These are phyloP conservation scores for Macroglossus sobrinus DNA, from an alignment of 2,113 vertebrate genomes.

Conservation along the genomic window DNA sequence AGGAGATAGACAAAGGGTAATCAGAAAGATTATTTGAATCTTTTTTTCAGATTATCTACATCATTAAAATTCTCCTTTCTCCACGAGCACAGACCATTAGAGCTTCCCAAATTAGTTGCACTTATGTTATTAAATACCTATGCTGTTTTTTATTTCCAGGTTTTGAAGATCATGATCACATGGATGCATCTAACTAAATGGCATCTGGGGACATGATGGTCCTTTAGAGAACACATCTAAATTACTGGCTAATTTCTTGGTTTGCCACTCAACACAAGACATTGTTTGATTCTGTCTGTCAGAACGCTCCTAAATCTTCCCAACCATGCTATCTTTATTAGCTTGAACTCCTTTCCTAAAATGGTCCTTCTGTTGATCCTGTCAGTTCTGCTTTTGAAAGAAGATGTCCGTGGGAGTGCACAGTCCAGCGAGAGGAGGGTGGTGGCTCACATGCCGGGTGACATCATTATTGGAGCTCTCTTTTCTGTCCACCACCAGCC, in stretches of 20 bases:
- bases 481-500: conserved; percentile 99
- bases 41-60: not conserved
- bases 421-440: conserved; percentile 94
- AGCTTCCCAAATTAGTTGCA: not conserved
- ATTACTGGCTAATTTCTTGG: conserved; percentile 56
- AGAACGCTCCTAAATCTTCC: conserved; percentile 18
- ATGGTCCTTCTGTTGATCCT: conserved; percentile 89
- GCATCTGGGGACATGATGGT: conserved; percentile 62
- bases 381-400: conserved; percentile 81
- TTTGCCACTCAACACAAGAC: conserved; percentile 54
- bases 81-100: not conserved
- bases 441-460: conserved; percentile 94
- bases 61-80: not conserved
- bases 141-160: conserved; percentile 69
- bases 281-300: conserved; percentile 43
- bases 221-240: conserved; percentile 69
- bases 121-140: not conserved
- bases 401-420: conserved; percentile 85
- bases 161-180: conserved; percentile 78
- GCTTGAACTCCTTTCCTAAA: conserved; percentile 84
- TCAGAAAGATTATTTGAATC: not conserved
- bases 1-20: not conserved
- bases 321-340: conserved; percentile 82
- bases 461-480: conserved; percentile 97
- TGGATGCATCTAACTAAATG: conserved; percentile 58